Evolutionary conservation across 2,113 vertebrate species (phyloP), one percentile per base, ranked within the genome.

Genomic region (Oryzias javanicus): DNA sequence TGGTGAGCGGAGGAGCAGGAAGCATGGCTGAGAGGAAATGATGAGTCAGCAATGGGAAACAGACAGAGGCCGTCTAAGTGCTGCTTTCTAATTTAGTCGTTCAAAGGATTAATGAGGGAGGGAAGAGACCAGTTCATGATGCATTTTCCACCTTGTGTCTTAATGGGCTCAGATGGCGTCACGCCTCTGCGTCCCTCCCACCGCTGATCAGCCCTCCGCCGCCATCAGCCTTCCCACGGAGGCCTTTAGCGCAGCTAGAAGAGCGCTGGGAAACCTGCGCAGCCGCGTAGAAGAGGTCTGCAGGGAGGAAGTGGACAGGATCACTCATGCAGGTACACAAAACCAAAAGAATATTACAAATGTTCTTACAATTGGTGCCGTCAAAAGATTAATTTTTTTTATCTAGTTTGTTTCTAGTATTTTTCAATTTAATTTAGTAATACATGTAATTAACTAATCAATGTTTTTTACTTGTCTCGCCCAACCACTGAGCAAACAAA

Each of bases 241-340:
- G 57, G 72, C 74, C 42, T 89, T 90, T 69, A 67, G 79, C 10
- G 66, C 78, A 1, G 78, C 82, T 42, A 60, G 81, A 27, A 66
- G 61, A 35, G 78, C 69, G 1, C 77, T 90, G 62, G 68, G 76
- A 10, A 81, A 74, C 57, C 63, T 90, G 35, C 81, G 86, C 58
- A 76, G 80, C 56, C 80, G 70, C 15, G 56, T 89, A 61, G 86
- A 90, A 68, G 88, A 90, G 24, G 65, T 86, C 46, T 90, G 86
- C 72, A 40, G 78, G 49, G 89, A 90, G 81, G 85, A 88, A 53
- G 67, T 85, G 48, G 81, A 88, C 62, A 83, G 81, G 24, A 83
- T 90, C 65, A 80, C 60, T 56, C 71, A 64, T 0, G 56, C 76
- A 64, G 85, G 89, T 89, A 72, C 35, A 12, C 6, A 41, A 20